Evolutionary conservation across 1,140 invertebrate species (phyloP).

Genomic region (Dendrolimus punctatus): DNA sequence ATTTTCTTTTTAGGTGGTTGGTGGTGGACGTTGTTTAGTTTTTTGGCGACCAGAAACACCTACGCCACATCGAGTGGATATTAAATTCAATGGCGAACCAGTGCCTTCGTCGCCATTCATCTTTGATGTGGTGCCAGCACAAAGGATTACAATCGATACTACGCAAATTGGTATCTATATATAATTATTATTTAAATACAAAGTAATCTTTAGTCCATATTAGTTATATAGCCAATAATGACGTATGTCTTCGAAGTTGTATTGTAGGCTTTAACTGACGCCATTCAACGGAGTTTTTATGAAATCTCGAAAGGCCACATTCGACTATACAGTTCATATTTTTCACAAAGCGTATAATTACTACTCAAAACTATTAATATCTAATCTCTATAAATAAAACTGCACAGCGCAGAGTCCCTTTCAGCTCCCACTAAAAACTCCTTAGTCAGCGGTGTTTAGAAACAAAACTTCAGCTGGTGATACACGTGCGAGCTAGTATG

Average conservation of each 20-base stretch:
- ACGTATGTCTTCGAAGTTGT: no score
- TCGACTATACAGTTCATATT: no score
- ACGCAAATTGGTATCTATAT: constrained; percentile 51
- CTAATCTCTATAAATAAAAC: no score
- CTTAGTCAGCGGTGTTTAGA: background rate
- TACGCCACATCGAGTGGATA: constrained; percentile 95
- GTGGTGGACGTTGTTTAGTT: constrained; percentile 93
- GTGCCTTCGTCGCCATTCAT: constrained; percentile 93
- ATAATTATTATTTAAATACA: constrained; percentile 4
- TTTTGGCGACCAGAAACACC: constrained; percentile 95
- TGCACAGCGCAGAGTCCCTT: background rate
- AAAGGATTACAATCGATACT: constrained; percentile 59
- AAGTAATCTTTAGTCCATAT: no score
- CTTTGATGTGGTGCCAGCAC: constrained; percentile 57
- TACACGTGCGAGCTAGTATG: no score
- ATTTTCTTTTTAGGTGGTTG: constrained; percentile 74
- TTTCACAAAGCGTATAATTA: no score
- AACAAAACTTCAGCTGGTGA: no score
- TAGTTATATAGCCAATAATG: no score
- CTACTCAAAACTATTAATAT: no score
- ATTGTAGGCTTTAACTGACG: no score
- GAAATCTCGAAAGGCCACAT: no score
- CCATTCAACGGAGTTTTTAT: no score
- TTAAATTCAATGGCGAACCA: constrained; percentile 98
- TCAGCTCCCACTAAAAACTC: constrained; percentile 2